Evolutionary conservation across 2,113 vertebrate species (phyloP).

Genomic region (Falcunculus frontatus): DNA sequence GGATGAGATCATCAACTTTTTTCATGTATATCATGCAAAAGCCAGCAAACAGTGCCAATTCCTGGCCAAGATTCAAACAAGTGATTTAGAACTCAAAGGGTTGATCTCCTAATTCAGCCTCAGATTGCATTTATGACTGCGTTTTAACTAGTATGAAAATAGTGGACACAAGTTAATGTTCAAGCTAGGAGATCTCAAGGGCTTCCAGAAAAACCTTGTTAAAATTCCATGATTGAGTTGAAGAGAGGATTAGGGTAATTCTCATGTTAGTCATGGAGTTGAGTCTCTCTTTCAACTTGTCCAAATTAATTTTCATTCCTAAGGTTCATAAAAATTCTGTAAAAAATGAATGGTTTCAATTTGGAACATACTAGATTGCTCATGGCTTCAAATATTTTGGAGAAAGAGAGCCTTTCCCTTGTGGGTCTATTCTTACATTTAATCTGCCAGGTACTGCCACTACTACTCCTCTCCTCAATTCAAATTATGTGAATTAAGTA

Average conservation of each 20-base stretch:
- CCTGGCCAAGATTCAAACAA: background rate
- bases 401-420: background rate
- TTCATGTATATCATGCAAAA: background rate
- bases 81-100: background rate
- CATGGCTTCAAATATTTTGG: constrained; percentile 5
- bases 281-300: constrained; percentile 58
- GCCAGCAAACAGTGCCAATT: background rate
- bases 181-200: constrained; percentile 39
- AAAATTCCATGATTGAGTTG: constrained; percentile 51
- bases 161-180: background rate
- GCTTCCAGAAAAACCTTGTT: constrained; percentile 52
- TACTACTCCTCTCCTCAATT: background rate
- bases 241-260: constrained; percentile 58
- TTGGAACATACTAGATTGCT: constrained; percentile 14
- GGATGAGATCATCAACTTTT: background rate
- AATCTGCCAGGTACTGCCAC: background rate
- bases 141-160: constrained; percentile 22
- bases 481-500: background rate
- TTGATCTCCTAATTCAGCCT: background rate
- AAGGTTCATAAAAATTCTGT: constrained; percentile 25
- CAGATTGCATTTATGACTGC: background rate
- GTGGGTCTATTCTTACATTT: background rate
- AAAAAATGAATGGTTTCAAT: constrained; percentile 26
- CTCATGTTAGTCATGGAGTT: constrained; percentile 57
- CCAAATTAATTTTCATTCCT: constrained; percentile 60